Conservation (phyloP, 2,113 vertebrate species). For the Elephantulus edwardii region DNA sequence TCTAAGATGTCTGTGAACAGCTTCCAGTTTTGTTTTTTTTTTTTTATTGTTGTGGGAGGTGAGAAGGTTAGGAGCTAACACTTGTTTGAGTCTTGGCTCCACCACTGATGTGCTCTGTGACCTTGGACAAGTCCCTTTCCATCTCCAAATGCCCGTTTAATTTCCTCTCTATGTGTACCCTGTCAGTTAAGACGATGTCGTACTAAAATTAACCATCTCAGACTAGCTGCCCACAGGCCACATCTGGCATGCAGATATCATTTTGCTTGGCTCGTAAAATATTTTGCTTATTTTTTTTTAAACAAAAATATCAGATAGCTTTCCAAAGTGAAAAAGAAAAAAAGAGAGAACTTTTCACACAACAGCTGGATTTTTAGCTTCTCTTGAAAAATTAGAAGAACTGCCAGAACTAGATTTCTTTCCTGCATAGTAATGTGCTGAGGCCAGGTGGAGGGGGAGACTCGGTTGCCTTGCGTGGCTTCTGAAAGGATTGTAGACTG, state of each 20-base stretch:
- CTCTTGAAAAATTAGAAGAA: neutral
- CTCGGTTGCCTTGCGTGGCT: fast-evolving
- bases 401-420: neutral
- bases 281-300: neutral
- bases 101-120: neutral
- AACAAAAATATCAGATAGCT: neutral
- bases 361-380: slow-evolving; percentile 68
- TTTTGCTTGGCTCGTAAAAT: slow-evolving; percentile 50
- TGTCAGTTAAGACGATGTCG: neutral
- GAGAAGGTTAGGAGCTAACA: neutral
- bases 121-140: neutral
- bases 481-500: neutral
- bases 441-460: neutral
- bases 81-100: neutral
- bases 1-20: neutral
- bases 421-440: fast-evolving
- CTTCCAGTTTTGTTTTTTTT: neutral
- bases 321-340: slow-evolving; percentile 36
- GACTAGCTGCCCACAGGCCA: slow-evolving; percentile 7
- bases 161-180: neutral
- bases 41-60: neutral
- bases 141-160: neutral
- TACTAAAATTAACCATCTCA: slow-evolving; percentile 46
- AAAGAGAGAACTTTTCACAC: slow-evolving; percentile 50
- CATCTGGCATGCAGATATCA: slow-evolving; percentile 5